These are phyloP conservation scores for Sitta carolinensis DNA, from an alignment of 2,797 vertebrate species.

Conservation along the genomic window DNA sequence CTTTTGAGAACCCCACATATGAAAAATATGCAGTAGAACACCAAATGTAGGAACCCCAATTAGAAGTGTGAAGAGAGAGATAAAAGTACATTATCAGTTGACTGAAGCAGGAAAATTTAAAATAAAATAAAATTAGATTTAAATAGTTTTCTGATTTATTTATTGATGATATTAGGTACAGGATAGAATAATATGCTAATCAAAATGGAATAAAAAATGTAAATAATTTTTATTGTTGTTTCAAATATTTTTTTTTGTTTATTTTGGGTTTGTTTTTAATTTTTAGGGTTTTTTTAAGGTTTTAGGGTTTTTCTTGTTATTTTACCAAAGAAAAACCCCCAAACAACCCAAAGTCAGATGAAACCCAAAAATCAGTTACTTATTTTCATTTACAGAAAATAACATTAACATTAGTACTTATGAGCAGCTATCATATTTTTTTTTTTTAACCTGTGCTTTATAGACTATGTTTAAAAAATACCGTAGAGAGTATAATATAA, in stretches of 20 bases:
- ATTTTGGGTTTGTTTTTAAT: too few relatives aligned
- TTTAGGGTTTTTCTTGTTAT: fast-evolving
- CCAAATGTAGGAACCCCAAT: neutral
- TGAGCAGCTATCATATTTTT: neutral
- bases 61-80: neutral
- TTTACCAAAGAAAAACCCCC: neutral
- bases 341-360: neutral
- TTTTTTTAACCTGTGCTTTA: neutral
- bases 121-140: neutral
- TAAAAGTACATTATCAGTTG: neutral
- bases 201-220: neutral
- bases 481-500: neutral
- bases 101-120: neutral
- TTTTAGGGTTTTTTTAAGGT: neutral
- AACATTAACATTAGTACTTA: neutral
- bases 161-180: neutral
- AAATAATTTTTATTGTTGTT: neutral
- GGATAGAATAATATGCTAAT: neutral
- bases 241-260: neutral
- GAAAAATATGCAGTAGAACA: neutral
- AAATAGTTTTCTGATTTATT: neutral
- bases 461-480: neutral
- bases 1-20: neutral
- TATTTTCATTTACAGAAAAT: neutral
- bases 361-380: neutral